These are phyloP conservation scores for Cybosia mesomella DNA, from an alignment of 2,888 invertebrate genomes.

Conservation along the genomic window DNA sequence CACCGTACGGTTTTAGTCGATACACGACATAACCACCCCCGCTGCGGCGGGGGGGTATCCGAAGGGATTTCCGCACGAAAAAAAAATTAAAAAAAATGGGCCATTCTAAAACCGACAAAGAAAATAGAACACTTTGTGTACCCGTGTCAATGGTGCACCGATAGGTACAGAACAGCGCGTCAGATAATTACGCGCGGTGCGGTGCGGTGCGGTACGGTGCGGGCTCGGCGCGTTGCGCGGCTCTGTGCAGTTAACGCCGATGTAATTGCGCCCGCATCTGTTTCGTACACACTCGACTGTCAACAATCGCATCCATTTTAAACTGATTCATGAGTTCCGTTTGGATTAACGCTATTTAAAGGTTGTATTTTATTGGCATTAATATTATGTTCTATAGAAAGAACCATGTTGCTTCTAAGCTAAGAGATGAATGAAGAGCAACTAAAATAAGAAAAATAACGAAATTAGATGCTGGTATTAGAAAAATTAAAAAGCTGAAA, in stretches of 20 bases:
- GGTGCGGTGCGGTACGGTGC: conserved; percentile 3
- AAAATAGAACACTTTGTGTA: conserved; percentile 21
- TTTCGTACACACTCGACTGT: conserved; percentile 20
- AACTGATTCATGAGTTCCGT: conserved; percentile 9
- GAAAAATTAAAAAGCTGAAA: no score
- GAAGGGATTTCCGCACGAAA: no score
- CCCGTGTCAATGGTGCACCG: conserved; percentile 12
- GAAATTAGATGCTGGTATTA: no score
- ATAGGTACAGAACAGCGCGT: conserved; percentile 13
- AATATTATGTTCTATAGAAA: no score
- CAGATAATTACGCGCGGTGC: conserved; percentile 10
- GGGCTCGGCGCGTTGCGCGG: neutral
- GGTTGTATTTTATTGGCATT: neutral
- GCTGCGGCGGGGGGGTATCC: no score
- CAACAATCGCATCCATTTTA: conserved; percentile 17
- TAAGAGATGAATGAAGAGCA: no score
- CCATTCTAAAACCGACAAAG: conserved; percentile 16
- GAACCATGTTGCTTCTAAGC: no score
- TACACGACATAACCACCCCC: no score
- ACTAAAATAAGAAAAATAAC: no score
- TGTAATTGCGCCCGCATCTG: conserved; percentile 30
- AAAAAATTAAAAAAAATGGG: no score
- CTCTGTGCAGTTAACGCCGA: conserved; percentile 10
- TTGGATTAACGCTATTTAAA: neutral
- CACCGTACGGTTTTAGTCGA: no score